These are phyloP conservation scores for Ylistrum balloti DNA, from an alignment of 1,140 invertebrate species.

Conservation along the genomic window DNA sequence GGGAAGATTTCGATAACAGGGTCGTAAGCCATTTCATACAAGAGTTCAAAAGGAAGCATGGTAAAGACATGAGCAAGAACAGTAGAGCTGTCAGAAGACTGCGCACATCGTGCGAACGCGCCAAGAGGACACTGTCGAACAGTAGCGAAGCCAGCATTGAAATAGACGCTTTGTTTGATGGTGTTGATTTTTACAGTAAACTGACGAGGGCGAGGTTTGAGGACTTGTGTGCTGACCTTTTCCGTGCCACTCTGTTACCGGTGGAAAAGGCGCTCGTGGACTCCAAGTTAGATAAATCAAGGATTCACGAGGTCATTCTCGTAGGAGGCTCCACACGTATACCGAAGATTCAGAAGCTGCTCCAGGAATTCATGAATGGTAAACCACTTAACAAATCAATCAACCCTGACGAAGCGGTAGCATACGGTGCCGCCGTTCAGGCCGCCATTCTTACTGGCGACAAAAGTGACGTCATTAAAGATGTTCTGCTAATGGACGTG, in stretches of 20 bases:
- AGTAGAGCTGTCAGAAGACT: conserved; percentile 94
- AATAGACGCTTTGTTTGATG: conserved; percentile 95
- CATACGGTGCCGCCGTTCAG: conserved; percentile 87
- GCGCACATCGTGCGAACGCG: conserved; percentile 96
- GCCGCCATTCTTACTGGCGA: conserved; percentile 82
- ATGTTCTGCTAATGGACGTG: conserved; percentile 79
- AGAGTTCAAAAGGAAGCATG: conserved; percentile 98
- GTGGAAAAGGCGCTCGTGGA: conserved; percentile 96
- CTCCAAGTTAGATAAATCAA: conserved; percentile 95
- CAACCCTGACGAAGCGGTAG: conserved; percentile 93
- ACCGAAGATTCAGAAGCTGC: conserved; percentile 96
- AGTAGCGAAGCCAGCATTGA: conserved; percentile 90
- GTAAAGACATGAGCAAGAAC: conserved; percentile 95
- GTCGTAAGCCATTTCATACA: conserved; percentile 95
- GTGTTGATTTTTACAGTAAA: conserved; percentile 97
- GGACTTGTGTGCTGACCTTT: conserved; percentile 93
- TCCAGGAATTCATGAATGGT: conserved; percentile 95
- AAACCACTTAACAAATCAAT: conserved; percentile 94
- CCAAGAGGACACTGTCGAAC: conserved; percentile 96
- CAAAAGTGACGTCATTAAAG: conserved; percentile 72
- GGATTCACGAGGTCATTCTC: conserved; percentile 96
- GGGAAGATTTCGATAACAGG: conserved; percentile 86
- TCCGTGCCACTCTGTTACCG: conserved; percentile 92
- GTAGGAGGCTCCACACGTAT: conserved; percentile 99
- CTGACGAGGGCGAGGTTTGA: conserved; percentile 91